Conservation (phyloP, 2,797 vertebrate genomes). For the Crypturellus tataupa region DNA sequence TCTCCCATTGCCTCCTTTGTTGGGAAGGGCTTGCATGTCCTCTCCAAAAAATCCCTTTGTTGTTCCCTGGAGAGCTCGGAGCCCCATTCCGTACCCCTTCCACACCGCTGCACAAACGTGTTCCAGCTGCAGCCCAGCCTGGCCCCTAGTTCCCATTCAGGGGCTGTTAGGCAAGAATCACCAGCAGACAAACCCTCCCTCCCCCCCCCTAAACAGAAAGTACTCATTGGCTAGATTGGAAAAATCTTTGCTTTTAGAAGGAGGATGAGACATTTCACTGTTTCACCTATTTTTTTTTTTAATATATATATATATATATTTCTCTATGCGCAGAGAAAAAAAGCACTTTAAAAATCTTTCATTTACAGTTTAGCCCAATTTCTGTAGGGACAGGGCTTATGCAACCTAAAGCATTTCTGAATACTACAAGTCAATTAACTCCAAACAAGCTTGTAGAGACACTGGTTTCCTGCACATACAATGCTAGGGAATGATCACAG, state of each 20-base stretch:
- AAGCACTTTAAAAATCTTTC: background rate
- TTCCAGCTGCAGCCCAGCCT: constrained; percentile 55
- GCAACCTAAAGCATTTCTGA: background rate
- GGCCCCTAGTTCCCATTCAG: constrained; percentile 58
- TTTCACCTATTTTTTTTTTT: background rate
- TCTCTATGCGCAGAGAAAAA: background rate
- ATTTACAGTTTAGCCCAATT: background rate
- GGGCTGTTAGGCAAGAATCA: constrained; percentile 50
- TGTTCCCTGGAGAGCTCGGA: constrained; percentile 15
- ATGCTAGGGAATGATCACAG: background rate
- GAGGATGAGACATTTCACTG: background rate
- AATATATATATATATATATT: too few relatives aligned
- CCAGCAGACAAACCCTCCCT: background rate
- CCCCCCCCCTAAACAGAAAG: background rate
- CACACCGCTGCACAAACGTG: constrained; percentile 50
- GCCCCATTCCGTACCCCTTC: constrained; percentile 14
- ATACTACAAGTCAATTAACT: background rate
- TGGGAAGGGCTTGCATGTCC: constrained; percentile 24
- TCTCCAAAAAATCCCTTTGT: constrained; percentile 33
- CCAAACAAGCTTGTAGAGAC: background rate
- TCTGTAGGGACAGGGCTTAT: background rate
- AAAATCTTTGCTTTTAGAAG: background rate
- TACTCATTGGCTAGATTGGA: background rate
- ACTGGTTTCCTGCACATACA: background rate
- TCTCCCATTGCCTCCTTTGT: constrained; percentile 44